These are phyloP conservation scores for Rhea pennata DNA, from an alignment of 2,113 vertebrate species.

Conservation along the genomic window DNA sequence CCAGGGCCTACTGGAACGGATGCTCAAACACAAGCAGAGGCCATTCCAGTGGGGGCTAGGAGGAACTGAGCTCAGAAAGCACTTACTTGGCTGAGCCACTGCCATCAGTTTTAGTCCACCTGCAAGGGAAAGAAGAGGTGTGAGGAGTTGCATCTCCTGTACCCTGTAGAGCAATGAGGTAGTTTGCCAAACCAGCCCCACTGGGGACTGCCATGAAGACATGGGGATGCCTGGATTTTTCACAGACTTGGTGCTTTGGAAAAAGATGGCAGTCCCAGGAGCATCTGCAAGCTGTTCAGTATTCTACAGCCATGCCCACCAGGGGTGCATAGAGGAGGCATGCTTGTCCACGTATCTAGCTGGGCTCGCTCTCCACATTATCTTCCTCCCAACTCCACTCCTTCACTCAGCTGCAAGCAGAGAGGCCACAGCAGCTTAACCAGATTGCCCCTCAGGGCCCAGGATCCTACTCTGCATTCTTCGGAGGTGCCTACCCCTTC, in stretches of 20 bases:
- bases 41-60: accelerated
- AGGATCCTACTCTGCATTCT: no score
- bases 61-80: not conserved
- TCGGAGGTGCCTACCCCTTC: no score
- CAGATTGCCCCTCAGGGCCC: no score
- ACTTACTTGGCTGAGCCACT: constrained; percentile 64
- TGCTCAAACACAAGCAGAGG: not conserved
- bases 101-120: constrained; percentile 67
- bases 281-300: not conserved
- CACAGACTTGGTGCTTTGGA: not conserved
- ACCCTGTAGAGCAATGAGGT: not conserved
- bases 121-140: constrained; percentile 17
- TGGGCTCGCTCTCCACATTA: not conserved
- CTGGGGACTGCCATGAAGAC: not conserved
- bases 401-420: not conserved
- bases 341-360: not conserved
- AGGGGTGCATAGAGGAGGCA: not conserved
- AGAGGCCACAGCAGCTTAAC: no score
- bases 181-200: not conserved
- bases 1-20: not conserved
- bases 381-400: not conserved
- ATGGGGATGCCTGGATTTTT: not conserved
- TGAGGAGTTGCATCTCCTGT: not conserved
- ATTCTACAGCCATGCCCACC: not conserved
- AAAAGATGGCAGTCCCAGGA: not conserved